Conservation (phyloP, 2,113 vertebrate species). For the Ailurus styani region DNA sequence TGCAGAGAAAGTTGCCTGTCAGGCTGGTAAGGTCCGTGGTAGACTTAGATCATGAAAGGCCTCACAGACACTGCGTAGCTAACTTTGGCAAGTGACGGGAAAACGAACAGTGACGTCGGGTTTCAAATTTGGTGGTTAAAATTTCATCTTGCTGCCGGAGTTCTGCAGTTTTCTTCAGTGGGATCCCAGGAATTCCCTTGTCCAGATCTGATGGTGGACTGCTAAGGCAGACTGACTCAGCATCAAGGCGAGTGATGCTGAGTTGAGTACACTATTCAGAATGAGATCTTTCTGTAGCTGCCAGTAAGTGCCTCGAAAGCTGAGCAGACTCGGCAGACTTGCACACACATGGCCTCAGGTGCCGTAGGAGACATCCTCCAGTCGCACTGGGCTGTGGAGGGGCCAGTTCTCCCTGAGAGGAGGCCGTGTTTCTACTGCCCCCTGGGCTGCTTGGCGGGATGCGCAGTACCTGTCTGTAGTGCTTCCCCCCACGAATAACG, state of each 20-base stretch:
- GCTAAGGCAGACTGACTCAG: not conserved
- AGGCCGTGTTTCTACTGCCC: not conserved
- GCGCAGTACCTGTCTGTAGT: not conserved
- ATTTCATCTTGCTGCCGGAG: not conserved
- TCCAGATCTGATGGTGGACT: not conserved
- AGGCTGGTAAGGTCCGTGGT: accelerated
- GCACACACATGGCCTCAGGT: not conserved
- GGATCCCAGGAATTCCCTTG: not conserved
- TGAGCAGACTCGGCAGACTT: not conserved
- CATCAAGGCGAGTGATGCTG: not conserved
- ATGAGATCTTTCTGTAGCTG: not conserved
- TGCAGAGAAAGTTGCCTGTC: not conserved
- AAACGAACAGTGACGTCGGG: not conserved
- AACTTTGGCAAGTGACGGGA: not conserved
- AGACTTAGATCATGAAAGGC: not conserved
- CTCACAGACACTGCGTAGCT: not conserved
- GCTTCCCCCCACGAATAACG: constrained; percentile 7
- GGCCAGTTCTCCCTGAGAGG: not conserved
- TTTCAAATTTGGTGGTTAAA: not conserved
- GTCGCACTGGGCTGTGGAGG: not conserved
- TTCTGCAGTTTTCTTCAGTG: not conserved
- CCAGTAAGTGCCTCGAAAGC: not conserved
- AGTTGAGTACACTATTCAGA: accelerated
- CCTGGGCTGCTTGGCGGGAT: not conserved
- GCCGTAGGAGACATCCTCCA: not conserved